Base-by-base conservation (phyloP, 1,140 invertebrate species). In the Lordiphosa clarofinis region DNA sequence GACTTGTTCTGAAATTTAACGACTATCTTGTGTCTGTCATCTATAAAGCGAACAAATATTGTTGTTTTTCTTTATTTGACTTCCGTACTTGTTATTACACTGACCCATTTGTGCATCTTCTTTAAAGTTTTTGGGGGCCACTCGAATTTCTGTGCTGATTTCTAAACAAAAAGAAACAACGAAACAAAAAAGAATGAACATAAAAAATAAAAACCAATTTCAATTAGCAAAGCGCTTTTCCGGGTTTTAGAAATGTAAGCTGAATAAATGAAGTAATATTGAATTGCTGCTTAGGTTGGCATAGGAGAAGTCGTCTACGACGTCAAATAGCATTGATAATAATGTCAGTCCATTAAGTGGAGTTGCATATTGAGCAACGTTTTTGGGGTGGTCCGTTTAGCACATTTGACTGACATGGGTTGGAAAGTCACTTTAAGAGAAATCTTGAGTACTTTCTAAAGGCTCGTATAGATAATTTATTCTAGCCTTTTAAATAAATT, bases 81-180 rank as follows among this genome's bases (percentile, higher is more conserved):
- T 33, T 68, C 13, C 35, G 24, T 46, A 31, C 42, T 9, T 42
- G 40, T 28, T 42, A 66, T 56, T 37, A 56, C 46, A 46, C 49
- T 71, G 67, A 71, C 67, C 67, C 49, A 71, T 39, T 62, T 71
- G 37, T 28, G 33, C 15, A 36, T 46, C 6, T 33, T 58, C 7
- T 39, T 67, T 31, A 8, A 8, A 31, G 28, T 8, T 31, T 31
- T 31, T 31, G 28, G 28, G 28, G 28, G 28, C 28, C 28, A 31
- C 72, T 82, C 78, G 49, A 47, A 75, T 82, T 82, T 76, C 78
- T 73, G 63, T 50, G 66, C 50, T 40, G 54, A 84, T 84, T 81
- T 82, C 67, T 47, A 58, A 76, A 84, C 47, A 43, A 52, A 4
- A 33, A 52, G 11, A 46, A 46, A n/a, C n/a, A n/a, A n/a, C n/a